Conservation (phyloP, 2,797 vertebrate species). For the Coilia nasus region DNA sequence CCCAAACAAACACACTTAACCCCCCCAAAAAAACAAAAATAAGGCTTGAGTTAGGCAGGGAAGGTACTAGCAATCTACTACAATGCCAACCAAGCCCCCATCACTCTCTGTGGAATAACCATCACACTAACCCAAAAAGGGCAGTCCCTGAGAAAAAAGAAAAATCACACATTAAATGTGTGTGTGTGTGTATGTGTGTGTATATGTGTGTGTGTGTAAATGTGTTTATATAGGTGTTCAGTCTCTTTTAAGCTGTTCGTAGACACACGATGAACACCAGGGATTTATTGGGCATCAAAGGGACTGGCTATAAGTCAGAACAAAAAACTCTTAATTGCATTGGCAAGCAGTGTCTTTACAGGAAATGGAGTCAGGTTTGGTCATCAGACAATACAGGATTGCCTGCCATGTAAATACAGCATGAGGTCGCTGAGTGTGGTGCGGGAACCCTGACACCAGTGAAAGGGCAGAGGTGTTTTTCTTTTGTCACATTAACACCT, state of each 20-base stretch:
- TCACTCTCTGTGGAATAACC: constrained; percentile 64
- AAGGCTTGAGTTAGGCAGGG: constrained; percentile 16
- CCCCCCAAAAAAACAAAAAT: neutral
- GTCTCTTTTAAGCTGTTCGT: neutral
- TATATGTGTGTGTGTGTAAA: neutral
- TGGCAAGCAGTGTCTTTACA: no score
- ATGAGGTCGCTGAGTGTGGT: neutral
- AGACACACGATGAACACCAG: no score
- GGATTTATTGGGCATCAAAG: no score
- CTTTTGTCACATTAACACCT: constrained; percentile 22
- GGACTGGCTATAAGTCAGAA: no score
- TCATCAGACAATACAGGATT: neutral
- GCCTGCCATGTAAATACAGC: neutral
- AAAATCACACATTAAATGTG: constrained; percentile 26
- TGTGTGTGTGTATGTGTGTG: constrained; percentile 36
- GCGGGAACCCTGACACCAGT: neutral
- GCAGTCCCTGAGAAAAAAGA: constrained; percentile 38
- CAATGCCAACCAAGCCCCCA: constrained; percentile 31
- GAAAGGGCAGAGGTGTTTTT: neutral
- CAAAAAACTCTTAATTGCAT: no score
- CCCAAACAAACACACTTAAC: neutral
- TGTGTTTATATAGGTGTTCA: constrained; percentile 4
- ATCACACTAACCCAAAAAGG: constrained; percentile 61
- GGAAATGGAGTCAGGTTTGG: no score
- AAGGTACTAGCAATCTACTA: constrained; percentile 26